Evolutionary conservation across 2,888 invertebrate genomes (phyloP), one percentile per base, ranked within the genome.

Genomic region (Sesia apiformis): DNA sequence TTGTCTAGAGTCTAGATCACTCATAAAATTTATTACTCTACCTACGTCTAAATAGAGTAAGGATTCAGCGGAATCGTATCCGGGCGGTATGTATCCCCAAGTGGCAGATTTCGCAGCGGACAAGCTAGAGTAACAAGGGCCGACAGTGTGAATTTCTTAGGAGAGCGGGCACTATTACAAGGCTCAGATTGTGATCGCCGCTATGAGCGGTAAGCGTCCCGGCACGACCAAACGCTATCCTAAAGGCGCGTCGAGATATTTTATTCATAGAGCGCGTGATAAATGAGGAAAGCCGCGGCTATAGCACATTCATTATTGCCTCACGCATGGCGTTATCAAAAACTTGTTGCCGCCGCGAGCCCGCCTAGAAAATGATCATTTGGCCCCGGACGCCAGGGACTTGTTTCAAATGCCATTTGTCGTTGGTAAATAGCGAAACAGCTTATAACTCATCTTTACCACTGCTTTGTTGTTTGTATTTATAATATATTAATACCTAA

Each of bases 281-380:
- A 86, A 86, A 87, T 85, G 84, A 82, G 78, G 70, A 75, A 78
- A 73, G 78, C 76, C 70, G 74, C 65, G 73, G 76, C 74, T 76
- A 77, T 83, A 85, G 81, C 81, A 84, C 84, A 87, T 88, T 85
- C 80, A 88, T 86, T 87, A 88, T 78, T 74, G 78, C 79, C 75
- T 79, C 79, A 81, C 72, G 68, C 76, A 78, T 75, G 76, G 75
- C 73, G 77, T 84, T 87, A 87, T 87, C 85, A 84, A 82, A 81
- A 85, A 85, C 84, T 84, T 76, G 84, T 85, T 87, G 79, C 80
- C 74, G 77, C 78, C 67, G 70, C 68, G 73, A 72, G 72, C 70
- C 72, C 69, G 72, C 70, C 76, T 74, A 66, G 71, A 70, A 70
- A 69, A 74, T 74, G 72, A 77, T 72, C 74, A 69, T 70, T 76